Evolutionary conservation across 2,888 invertebrate genomes (phyloP).

Genomic region (Unio delphinus): DNA sequence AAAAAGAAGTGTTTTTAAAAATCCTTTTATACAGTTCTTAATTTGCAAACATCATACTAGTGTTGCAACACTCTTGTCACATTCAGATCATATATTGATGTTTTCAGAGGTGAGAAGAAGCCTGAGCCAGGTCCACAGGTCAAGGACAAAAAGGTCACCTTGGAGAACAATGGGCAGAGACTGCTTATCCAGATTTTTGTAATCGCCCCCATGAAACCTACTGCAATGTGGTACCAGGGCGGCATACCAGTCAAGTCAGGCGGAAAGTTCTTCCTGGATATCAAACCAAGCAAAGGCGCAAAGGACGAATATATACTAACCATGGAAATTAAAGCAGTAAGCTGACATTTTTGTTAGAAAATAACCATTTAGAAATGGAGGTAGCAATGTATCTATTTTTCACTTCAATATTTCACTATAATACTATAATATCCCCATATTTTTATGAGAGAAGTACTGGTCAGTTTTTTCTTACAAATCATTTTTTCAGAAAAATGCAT

Average conservation of each 20-base stretch:
- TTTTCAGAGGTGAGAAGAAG: constrained; percentile 4
- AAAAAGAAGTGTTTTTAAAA: too few relatives aligned
- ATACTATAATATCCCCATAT: too few relatives aligned
- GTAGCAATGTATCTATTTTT: too few relatives aligned
- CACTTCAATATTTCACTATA: too few relatives aligned
- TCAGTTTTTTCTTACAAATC: too few relatives aligned
- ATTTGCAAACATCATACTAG: too few relatives aligned
- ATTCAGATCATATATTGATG: too few relatives aligned
- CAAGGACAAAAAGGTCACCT: constrained; percentile 88
- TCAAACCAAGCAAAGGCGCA: constrained; percentile 80
- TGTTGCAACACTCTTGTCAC: too few relatives aligned
- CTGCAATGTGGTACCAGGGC: constrained; percentile 59
- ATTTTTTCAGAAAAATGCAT: too few relatives aligned
- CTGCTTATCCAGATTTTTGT: constrained; percentile 54
- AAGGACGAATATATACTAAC: constrained; percentile 73
- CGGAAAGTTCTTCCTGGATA: constrained; percentile 85
- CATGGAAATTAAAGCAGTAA: constrained; percentile 62
- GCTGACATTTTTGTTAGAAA: constrained; percentile 28
- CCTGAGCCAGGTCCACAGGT: constrained; percentile 30
- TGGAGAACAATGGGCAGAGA: constrained; percentile 85
- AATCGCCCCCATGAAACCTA: constrained; percentile 47
- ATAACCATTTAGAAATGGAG: too few relatives aligned
- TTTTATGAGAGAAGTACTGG: too few relatives aligned
- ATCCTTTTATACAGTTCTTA: too few relatives aligned
- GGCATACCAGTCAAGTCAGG: constrained; percentile 86